These are phyloP conservation scores for Lithobates pipiens DNA, from an alignment of 2,797 vertebrate species.

Conservation along the genomic window DNA sequence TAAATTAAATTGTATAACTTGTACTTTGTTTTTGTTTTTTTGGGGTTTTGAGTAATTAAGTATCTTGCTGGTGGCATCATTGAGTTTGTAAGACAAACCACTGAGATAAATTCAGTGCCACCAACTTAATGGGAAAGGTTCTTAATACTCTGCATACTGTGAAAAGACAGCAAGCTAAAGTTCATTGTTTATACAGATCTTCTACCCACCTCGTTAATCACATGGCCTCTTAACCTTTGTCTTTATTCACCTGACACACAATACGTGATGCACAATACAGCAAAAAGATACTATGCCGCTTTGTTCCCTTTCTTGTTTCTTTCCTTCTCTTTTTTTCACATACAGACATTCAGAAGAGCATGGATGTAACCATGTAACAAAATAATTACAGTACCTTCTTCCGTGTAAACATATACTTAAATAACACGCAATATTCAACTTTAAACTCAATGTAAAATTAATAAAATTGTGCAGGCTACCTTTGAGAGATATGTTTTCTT, in stretches of 20 bases:
- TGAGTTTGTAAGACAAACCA: background rate
- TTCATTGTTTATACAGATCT: conserved; percentile 15
- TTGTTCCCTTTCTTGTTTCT: background rate
- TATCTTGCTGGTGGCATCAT: background rate
- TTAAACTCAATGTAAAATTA: too few species aligned
- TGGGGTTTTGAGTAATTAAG: background rate
- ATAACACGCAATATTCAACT: too few species aligned
- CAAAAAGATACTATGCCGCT: background rate
- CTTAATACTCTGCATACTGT: conserved; percentile 11
- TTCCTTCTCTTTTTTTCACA: background rate
- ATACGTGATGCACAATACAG: background rate
- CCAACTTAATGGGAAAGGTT: background rate
- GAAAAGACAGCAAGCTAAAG: conserved; percentile 4
- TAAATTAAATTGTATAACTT: conserved; percentile 1
- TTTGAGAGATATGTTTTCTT: too few species aligned
- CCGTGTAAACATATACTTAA: too few species aligned
- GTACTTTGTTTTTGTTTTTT: background rate
- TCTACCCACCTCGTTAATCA: background rate
- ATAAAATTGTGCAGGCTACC: too few species aligned
- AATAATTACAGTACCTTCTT: too few species aligned
- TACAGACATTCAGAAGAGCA: background rate
- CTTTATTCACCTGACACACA: background rate
- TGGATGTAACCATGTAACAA: too few species aligned
- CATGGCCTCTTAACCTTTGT: background rate
- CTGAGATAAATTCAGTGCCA: background rate